Evolutionary conservation across 2,888 invertebrate species (phyloP), one percentile per base, ranked within the genome.

Genomic region (Zaprionus bogoriensis): DNA sequence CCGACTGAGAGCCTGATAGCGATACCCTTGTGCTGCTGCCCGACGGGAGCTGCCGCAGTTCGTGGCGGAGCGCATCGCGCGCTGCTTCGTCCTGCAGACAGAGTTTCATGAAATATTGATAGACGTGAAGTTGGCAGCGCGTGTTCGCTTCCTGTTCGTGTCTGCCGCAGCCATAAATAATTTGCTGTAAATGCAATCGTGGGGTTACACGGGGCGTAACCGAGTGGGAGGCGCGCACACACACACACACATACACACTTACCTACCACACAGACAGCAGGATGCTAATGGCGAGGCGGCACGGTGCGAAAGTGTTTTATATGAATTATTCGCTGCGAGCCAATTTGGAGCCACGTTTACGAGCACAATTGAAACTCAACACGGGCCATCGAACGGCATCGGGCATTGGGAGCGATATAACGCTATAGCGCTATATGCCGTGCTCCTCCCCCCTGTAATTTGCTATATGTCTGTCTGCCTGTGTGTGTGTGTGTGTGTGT

Each of bases 81-180:
- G 25, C 42, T 41, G 66, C 14, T 27, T 54, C 62, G 77, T 67
- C 65, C 80, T 77, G 82, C 78, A 82, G 82, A 82, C 82, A 87
- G 82, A 64, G 84, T 81, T 87, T 71, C 80, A 86, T 82, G 81
- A 82, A 84, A 84, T 86, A 87, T 84, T 84, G 87, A 84, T 79
- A 75, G 87, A 84, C 87, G 83, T 86, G 86, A 71, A 87, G 87
- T 78, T 87, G 87, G 82, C 85, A 87, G 82, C 87, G 85, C 82
- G 75, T 78, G 72, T 60, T 77, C 67, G 83, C 79, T 70, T 83
- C 85, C 87, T 84, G 85, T 83, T 83, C 82, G 79, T 83, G 82
- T 83, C 87, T 83, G 82, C 85, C 82, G 87, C 82, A 83, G 82
- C 85, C 87, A 83, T 83, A 83, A 83, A 83, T 83, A 87, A 87